Evolutionary conservation across 1,140 invertebrate species (phyloP), one percentile per base, ranked within the genome.

Genomic region (Ostrea denselamellosa): DNA sequence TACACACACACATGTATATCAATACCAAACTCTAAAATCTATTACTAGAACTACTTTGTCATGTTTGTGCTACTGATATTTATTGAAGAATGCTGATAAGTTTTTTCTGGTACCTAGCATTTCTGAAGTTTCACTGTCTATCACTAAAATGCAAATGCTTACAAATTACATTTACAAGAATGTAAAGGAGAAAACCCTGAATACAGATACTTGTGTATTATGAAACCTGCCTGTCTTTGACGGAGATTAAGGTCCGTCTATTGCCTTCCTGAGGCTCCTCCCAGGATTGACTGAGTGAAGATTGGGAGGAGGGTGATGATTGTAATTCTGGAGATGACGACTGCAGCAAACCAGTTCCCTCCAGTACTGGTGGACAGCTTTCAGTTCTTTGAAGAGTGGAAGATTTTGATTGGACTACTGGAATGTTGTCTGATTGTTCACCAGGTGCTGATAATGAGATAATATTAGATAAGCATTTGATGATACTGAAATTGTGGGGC

Each of bases 181-280:
- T 44, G 34, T 44, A 44, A 44, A 44, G 5, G 5, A 44, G 34
- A 44, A 44, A 44, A 2, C 34, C 34, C 34, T 44, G 34, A 44
- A 44, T 44, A 44, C 34, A 44, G 34, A 44, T 44, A 44, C 34
- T 44, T 44, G 34, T 44, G 34, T 44, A 44, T 44, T 44, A 44
- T 44, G 9, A 19, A n/a, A 62, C 17, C 17, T 62, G 86, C 87
- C 85, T 88, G 51, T 86, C 87, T 52, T 86, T 88, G 28, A 88
- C 85, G 52, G 84, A 56, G 51, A 12, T 86, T 25, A 88, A 56
- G 53, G 87, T 54, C 28, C 77, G 58, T 88, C 53, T 88, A 65
- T 44, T 77, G 10, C 62, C 28, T 9, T 25, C 68, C 44, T 28
- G n/a, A 62, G 85, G 87, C 28, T 85, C 83, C 22, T 88, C 71